Percentiles rank a stretch among this genome's conserved stretches.
Conservation (phyloP, 2,888 invertebrate genomes). For the Hoplodrina blanda region DNA sequence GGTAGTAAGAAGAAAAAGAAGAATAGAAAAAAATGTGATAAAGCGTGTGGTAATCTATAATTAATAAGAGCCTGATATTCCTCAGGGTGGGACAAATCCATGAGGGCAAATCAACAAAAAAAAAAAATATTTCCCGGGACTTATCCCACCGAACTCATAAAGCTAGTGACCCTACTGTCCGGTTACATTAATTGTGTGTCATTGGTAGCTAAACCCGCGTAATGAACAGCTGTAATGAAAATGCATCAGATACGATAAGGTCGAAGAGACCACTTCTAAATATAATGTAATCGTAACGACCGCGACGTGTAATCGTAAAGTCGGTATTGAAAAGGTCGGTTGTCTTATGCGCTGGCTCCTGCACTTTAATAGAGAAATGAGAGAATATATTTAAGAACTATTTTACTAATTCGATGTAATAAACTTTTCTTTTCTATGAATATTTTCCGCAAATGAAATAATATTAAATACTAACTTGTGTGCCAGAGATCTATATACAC, state of each 20-base stretch:
- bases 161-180: constrained; percentile 43
- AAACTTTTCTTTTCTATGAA: no score
- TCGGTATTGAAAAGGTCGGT: constrained; percentile 42
- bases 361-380: constrained; percentile 12
- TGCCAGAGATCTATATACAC: no score
- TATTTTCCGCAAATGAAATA: no score
- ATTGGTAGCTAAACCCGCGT: constrained; percentile 58
- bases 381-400: no score
- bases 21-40: not conserved
- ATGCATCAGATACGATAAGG: constrained; percentile 58
- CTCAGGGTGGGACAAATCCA: no score
- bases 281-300: constrained; percentile 40
- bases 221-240: constrained; percentile 65
- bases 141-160: constrained; percentile 6
- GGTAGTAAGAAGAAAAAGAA: not conserved
- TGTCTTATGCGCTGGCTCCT: constrained; percentile 2
- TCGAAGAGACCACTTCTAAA: constrained; percentile 34
- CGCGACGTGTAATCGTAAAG: constrained; percentile 24
- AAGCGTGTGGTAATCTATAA: not conserved
- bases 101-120: not conserved
- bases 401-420: no score
- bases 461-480: no score
- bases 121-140: not conserved
- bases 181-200: constrained; percentile 62
- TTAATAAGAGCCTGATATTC: not conserved